Evolutionary conservation across 2,113 vertebrate genomes (phyloP).

Genomic region (Neolamprologus devosi): DNA sequence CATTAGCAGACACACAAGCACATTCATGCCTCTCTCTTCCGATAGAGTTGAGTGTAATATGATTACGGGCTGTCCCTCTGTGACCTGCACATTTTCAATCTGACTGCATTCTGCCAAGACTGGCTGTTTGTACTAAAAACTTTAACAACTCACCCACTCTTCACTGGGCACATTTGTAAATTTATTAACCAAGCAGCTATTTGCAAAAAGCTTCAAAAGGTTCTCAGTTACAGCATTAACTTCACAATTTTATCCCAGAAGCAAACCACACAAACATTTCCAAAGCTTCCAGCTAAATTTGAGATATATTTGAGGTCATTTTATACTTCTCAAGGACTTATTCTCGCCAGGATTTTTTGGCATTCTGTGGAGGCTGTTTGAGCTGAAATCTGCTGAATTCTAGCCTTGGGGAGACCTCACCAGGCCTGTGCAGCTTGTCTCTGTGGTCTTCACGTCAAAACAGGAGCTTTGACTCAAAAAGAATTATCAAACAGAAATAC

Average conservation of each 20-base stretch:
- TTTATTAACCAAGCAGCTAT: background rate
- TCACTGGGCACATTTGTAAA: background rate
- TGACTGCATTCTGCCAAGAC: background rate
- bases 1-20: background rate
- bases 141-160: background rate
- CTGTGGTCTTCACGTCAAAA: constrained; percentile 22
- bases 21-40: background rate
- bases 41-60: background rate
- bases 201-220: background rate
- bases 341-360: background rate
- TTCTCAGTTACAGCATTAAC: background rate
- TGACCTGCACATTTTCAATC: constrained; percentile 8
- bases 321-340: constrained; percentile 20
- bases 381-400: constrained; percentile 27
- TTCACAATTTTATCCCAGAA: background rate
- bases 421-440: background rate
- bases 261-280: constrained; percentile 1
- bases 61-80: background rate
- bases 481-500: constrained; percentile 40
- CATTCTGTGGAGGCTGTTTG: constrained; percentile 1
- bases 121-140: background rate
- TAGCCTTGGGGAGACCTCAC: constrained; percentile 18
- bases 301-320: constrained; percentile 7
- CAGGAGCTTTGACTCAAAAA: constrained; percentile 18
- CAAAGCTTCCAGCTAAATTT: background rate